phyloP scores from a whole-genome alignment of 2,113 vertebrate genomes.

The Bettongia penicillata region DNA sequence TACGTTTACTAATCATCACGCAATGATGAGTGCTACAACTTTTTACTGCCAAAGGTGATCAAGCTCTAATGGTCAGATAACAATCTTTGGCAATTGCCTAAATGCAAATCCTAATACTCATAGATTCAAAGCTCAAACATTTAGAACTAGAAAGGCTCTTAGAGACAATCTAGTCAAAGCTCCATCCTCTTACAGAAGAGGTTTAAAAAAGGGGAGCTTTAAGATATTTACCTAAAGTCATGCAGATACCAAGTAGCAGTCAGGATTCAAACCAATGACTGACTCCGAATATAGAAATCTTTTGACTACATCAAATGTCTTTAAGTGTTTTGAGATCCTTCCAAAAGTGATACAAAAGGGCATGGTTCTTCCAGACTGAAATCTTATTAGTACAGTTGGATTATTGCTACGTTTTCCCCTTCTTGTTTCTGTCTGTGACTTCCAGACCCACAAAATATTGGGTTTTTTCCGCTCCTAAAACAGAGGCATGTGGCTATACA shows the following conservation, averaged over 20 bases:
- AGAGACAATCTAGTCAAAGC: background rate
- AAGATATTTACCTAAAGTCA: background rate
- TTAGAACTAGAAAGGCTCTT: background rate
- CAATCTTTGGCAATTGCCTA: background rate
- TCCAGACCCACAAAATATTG: constrained; percentile 66
- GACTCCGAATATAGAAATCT: background rate
- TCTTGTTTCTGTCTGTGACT: constrained; percentile 56
- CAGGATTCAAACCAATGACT: background rate
- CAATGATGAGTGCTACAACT: background rate
- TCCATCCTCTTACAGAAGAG: background rate
- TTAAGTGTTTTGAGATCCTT: constrained; percentile 34
- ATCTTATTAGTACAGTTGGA: background rate
- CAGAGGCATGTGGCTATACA: constrained; percentile 47
- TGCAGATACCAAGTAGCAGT: background rate
- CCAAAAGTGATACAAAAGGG: constrained; percentile 2
- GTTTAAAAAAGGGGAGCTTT: background rate
- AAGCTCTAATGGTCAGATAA: background rate
- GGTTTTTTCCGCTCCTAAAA: constrained; percentile 65
- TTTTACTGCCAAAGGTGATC: background rate
- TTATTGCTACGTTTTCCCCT: background rate
- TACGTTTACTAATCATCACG: background rate
- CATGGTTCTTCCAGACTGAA: background rate
- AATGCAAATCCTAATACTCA: background rate
- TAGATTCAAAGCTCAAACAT: background rate
- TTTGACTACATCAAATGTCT: background rate